Conservation (phyloP, 2,888 invertebrate species). For the Nematopogon swammerdamellus region DNA sequence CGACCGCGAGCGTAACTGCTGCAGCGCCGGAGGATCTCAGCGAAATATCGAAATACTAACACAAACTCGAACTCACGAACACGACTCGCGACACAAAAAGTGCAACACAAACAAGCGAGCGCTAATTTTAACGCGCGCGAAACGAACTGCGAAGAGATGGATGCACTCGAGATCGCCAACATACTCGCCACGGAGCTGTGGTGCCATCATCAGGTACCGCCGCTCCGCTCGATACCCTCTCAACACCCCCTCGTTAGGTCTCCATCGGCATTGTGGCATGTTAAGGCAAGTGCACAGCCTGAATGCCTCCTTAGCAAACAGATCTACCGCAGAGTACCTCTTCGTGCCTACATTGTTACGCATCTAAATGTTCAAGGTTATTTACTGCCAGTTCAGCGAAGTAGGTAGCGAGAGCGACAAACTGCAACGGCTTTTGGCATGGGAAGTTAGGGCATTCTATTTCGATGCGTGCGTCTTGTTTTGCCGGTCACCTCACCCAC, state of each 20-base stretch:
- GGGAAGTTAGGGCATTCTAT: background rate
- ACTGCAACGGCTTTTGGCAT: background rate
- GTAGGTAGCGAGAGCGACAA: too few relatives aligned
- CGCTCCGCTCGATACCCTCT: background rate
- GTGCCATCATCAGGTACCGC: conserved; percentile 79
- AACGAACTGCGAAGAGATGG: conserved; percentile 59
- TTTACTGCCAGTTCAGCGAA: too few relatives aligned
- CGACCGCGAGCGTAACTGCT: too few relatives aligned
- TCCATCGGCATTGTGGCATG: too few relatives aligned
- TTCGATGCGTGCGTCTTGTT: background rate
- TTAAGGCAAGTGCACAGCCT: too few relatives aligned
- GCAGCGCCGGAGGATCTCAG: conserved; percentile 49
- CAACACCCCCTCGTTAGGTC: too few relatives aligned
- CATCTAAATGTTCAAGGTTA: too few relatives aligned
- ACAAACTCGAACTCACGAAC: conserved; percentile 52
- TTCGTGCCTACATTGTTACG: too few relatives aligned
- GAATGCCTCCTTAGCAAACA: too few relatives aligned
- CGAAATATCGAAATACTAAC: conserved; percentile 48
- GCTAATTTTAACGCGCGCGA: conserved; percentile 49
- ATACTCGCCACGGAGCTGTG: conserved; percentile 81
- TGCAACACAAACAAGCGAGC: conserved; percentile 54
- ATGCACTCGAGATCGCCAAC: conserved; percentile 81
- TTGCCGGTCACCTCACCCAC: background rate
- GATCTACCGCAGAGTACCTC: too few relatives aligned
- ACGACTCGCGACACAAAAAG: conserved; percentile 56